phyloP scores from a whole-genome alignment of 2,797 vertebrate species.

The Podargus strigoides region DNA sequence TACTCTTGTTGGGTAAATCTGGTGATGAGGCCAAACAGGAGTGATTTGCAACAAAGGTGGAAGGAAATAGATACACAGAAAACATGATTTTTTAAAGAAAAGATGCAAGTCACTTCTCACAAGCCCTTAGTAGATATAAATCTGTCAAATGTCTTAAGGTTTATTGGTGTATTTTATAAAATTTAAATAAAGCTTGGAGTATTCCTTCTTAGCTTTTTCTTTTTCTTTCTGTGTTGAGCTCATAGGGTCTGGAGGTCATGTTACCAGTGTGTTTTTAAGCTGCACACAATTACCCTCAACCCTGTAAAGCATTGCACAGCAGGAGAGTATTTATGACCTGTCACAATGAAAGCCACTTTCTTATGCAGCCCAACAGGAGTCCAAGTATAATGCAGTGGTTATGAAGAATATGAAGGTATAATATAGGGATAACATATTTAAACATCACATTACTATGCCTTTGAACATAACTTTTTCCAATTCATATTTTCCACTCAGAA shows the following conservation, averaged over 20 bases:
- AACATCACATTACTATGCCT: slow-evolving; percentile 33
- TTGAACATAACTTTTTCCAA: slow-evolving; percentile 27
- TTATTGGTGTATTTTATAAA: slow-evolving; percentile 9
- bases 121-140: background rate
- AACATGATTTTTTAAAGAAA: background rate
- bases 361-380: slow-evolving; percentile 42
- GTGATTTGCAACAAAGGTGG: background rate
- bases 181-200: slow-evolving; percentile 33
- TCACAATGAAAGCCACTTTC: slow-evolving; percentile 57
- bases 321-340: slow-evolving; percentile 66
- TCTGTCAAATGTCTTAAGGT: background rate
- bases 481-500: slow-evolving; percentile 50
- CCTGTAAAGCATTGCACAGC: slow-evolving; percentile 57
- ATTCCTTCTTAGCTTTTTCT: slow-evolving; percentile 33
- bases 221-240: slow-evolving; percentile 40
- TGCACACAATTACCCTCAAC: slow-evolving; percentile 71
- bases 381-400: slow-evolving; percentile 43
- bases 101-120: background rate
- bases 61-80: background rate
- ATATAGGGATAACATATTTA: slow-evolving; percentile 48
- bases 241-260: slow-evolving; percentile 47
- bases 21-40: background rate
- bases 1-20: background rate
- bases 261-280: slow-evolving; percentile 70
- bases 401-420: slow-evolving; percentile 44